Percentiles rank a stretch among this genome's conserved stretches.
Conservation (phyloP, 2,888 invertebrate species). For the Diarsia mendica region DNA sequence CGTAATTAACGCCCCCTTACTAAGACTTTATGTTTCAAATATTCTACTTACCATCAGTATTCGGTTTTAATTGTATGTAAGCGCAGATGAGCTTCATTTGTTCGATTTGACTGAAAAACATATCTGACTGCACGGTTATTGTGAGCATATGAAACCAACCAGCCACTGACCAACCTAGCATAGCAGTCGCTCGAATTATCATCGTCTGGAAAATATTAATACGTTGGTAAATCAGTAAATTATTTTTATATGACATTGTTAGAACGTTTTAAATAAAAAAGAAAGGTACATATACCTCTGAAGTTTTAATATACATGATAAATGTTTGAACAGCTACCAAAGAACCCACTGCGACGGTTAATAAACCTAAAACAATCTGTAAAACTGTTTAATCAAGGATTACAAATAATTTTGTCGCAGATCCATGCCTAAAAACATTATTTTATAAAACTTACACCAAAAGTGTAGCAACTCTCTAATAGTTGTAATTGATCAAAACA, state of each 20-base stretch:
- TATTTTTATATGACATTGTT: neutral
- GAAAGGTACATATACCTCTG: constrained; percentile 56
- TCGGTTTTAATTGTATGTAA: constrained; percentile 77
- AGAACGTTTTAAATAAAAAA: neutral
- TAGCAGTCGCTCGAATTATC: constrained; percentile 67
- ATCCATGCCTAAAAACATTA: neutral
- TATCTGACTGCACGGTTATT: constrained; percentile 67
- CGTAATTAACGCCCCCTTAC: too few relatives aligned
- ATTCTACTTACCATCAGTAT: constrained; percentile 69
- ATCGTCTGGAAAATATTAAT: constrained; percentile 66
- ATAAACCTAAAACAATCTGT: constrained; percentile 68
- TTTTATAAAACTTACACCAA: constrained; percentile 70
- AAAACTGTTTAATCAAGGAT: neutral
- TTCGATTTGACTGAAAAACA: constrained; percentile 76
- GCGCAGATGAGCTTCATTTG: constrained; percentile 80
- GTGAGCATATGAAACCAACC: constrained; percentile 71
- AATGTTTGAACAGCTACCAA: constrained; percentile 75
- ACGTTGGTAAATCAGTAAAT: constrained; percentile 6
- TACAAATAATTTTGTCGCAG: neutral
- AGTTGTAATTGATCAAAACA: constrained; percentile 71
- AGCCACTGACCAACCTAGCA: constrained; percentile 72
- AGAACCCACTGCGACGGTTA: constrained; percentile 70
- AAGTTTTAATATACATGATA: constrained; percentile 71
- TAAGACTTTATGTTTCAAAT: neutral
- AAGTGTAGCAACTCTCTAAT: constrained; percentile 70